These are phyloP conservation scores for Abrostola triplasia DNA, from an alignment of 2,888 invertebrate genomes.

Conservation along the genomic window DNA sequence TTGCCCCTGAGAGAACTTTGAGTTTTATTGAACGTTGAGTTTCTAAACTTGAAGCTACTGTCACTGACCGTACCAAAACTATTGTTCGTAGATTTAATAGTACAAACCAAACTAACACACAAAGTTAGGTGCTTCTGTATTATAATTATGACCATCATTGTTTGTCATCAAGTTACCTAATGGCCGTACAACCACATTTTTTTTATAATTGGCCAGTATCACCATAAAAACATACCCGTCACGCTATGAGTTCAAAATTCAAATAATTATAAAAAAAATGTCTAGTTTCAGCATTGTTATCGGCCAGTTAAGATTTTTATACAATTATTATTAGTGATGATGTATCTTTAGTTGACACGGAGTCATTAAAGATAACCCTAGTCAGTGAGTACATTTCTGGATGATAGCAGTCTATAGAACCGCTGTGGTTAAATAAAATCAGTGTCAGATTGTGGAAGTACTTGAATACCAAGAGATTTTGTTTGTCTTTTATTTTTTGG, in stretches of 20 bases:
- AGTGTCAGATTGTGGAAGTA: neutral
- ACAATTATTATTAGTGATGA: slow-evolving; percentile 42
- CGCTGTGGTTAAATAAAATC: slow-evolving; percentile 35
- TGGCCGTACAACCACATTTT: too few species aligned
- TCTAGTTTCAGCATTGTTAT: slow-evolving; percentile 9
- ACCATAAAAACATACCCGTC: neutral
- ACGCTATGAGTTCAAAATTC: neutral
- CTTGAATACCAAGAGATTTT: neutral
- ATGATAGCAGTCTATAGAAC: slow-evolving; percentile 41
- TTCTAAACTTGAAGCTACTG: too few species aligned
- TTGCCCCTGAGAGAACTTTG: too few species aligned
- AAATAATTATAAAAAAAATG: neutral
- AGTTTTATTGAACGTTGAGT: too few species aligned
- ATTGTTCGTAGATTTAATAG: too few species aligned
- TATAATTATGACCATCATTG: too few species aligned
- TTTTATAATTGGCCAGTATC: too few species aligned
- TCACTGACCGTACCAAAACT: too few species aligned
- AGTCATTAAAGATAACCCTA: slow-evolving; percentile 54
- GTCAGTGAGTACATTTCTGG: slow-evolving; percentile 40
- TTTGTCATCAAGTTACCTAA: too few species aligned
- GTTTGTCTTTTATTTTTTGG: too few species aligned
- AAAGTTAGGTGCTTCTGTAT: too few species aligned
- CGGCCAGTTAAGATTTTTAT: slow-evolving; percentile 25
- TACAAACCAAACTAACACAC: too few species aligned
- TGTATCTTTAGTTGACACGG: slow-evolving; percentile 47